phyloP scores from a whole-genome alignment of 2,888 invertebrate species.

The Drosophila greeni region DNA sequence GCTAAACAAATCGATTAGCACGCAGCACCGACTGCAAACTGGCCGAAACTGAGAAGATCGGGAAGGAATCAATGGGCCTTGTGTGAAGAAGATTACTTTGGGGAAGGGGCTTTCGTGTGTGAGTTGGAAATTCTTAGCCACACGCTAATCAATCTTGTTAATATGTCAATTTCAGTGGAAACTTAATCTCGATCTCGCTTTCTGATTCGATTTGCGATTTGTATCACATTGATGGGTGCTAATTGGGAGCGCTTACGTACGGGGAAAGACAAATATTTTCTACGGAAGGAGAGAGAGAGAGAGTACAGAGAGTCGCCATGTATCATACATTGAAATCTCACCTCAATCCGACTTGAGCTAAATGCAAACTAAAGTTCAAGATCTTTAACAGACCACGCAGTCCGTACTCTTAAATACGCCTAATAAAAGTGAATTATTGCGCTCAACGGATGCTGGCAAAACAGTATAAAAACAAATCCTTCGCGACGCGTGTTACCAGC shows the following conservation, averaged over 20 bases:
- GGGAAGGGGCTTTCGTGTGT: constrained; percentile 17
- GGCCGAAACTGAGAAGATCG: constrained; percentile 30
- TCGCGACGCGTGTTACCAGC: constrained; percentile 35
- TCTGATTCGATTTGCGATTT: constrained; percentile 43
- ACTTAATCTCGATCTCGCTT: constrained; percentile 51
- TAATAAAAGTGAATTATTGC: constrained; percentile 24
- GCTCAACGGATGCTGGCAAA: constrained; percentile 20
- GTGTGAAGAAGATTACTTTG: constrained; percentile 3
- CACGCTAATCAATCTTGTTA: constrained; percentile 63
- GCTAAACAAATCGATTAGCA: constrained; percentile 52
- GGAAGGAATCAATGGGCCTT: constrained; percentile 33
- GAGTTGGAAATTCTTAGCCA: constrained; percentile 47
- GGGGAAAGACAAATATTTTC: constrained; percentile 24
- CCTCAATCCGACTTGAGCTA: constrained; percentile 19
- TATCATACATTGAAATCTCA: constrained; percentile 4
- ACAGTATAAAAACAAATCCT: constrained; percentile 39
- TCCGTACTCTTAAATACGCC: constrained; percentile 6
- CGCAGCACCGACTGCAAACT: constrained; percentile 36
- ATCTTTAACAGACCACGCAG: constrained; percentile 10
- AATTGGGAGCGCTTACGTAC: constrained; percentile 48
- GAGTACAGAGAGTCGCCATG: constrained; percentile 1
- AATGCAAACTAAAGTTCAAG: constrained; percentile 31
- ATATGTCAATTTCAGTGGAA: constrained; percentile 62
- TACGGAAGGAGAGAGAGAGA: neutral
- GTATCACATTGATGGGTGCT: constrained; percentile 47